Evolutionary conservation across 1,140 invertebrate species (phyloP), one percentile per base, ranked within the genome.

Genomic region (Euwallacea similis): DNA sequence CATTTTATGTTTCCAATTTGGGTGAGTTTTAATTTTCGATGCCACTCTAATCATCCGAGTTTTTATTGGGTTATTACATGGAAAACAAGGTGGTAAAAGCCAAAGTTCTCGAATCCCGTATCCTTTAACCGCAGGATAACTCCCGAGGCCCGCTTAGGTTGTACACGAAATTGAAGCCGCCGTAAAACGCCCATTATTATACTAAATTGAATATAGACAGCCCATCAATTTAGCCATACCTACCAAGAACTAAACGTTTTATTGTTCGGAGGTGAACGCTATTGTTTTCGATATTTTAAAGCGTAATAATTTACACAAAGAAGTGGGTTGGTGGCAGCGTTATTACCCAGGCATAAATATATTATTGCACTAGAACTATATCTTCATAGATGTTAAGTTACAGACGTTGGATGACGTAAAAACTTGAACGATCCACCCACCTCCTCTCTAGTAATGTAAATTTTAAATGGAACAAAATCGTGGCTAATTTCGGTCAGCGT

Each of bases 1-100:
- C 55, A 41, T 68, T 68, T 68, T 68, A 68, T 68, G 66, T 68
- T 59, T 21, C 66, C 66, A 68, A 68, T 68, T 68, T 60, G 42
- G 66, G 66, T 33, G 33, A 44, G 42, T 44, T 47, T 68, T 60
- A 59, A 60, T 68, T 68, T 60, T 60, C 65, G 42, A 66, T 56
- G 53, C 21, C 42, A 46, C 55, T 66, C 65, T 21, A 58, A 66
- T 54, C 44, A 42, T 58, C 10, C 55, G 42, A 43, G 7, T 68
- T 68, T 68, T 68, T 68, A 68, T 68, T 68, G 56, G 44, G 54
- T 46, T 60, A 33, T 43, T 56, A 55, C 15, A 2, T 53, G 46
- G 47, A n/a, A 44, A 3, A 44, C n/a, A 42, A 68, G 66, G 66
- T 68, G 66, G 66, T 68, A 68, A 68, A 68, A 68, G 63, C 63